A percentile compares a stretch with the other conserved stretches of the same genome.
Conservation (phyloP, 1,140 invertebrate genomes). For the Venustaconcha ellipsiformis region DNA sequence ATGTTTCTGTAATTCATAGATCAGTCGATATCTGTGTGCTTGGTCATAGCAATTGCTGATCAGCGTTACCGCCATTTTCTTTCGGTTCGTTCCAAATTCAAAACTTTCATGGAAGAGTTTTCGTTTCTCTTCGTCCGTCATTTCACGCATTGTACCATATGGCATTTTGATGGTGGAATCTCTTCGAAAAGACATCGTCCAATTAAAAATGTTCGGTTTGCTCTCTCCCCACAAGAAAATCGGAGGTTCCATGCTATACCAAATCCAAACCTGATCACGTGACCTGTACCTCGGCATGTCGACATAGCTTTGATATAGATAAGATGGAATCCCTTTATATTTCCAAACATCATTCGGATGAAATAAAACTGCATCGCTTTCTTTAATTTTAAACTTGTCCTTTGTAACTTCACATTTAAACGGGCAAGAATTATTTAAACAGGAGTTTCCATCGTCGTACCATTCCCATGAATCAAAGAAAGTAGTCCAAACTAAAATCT, state of each 20-base stretch:
- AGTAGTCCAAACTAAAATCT: constrained; percentile 27
- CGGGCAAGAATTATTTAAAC: constrained; percentile 4
- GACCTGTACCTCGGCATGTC: constrained; percentile 34
- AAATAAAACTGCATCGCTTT: constrained; percentile 56
- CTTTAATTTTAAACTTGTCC: constrained; percentile 33
- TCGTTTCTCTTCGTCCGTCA: constrained; percentile 16
- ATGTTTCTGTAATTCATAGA: constrained; percentile 71
- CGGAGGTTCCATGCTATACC: constrained; percentile 50
- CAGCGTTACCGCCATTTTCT: constrained; percentile 73
- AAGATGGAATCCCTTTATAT: constrained; percentile 3
- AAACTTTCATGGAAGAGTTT: constrained; percentile 32
- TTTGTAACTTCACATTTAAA: constrained; percentile 41
- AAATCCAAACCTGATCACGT: constrained; percentile 48
- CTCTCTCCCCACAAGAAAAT: constrained; percentile 39
- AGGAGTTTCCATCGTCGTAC: neutral
- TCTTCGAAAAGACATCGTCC: constrained; percentile 51
- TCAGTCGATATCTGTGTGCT: constrained; percentile 73
- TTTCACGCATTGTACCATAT: constrained; percentile 38
- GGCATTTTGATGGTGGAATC: constrained; percentile 49
- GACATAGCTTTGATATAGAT: constrained; percentile 21
- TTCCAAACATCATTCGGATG: constrained; percentile 44
- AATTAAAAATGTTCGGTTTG: constrained; percentile 46
- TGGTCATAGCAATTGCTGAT: constrained; percentile 75
- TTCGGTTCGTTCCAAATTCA: constrained; percentile 33
- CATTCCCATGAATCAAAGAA: constrained; percentile 12